phyloP scores from a whole-genome alignment of 2,797 vertebrate genomes.

The Sardinella longiceps region DNA sequence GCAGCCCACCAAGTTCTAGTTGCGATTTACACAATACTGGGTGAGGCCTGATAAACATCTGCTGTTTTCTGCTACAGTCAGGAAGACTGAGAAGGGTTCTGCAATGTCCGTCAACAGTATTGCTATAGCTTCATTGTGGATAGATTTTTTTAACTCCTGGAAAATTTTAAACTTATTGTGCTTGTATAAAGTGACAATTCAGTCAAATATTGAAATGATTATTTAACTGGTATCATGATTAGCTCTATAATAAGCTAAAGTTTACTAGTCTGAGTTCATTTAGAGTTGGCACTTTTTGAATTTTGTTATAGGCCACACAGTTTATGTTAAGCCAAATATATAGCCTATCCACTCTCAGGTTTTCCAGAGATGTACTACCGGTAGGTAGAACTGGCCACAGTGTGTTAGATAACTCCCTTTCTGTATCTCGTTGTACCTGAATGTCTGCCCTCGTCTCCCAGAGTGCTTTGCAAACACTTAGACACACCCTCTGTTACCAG shows the following conservation, averaged over 20 bases:
- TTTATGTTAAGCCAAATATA: background rate
- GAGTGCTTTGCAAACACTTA: conserved; percentile 11
- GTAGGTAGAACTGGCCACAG: no score
- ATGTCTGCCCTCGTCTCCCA: background rate
- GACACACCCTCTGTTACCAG: conserved; percentile 12
- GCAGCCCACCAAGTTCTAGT: background rate
- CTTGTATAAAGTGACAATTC: background rate
- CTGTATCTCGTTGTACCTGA: background rate
- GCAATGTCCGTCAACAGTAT: no score
- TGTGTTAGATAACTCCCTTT: background rate
- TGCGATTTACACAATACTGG: background rate
- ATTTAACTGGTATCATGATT: no score
- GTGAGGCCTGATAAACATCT: conserved; percentile 15
- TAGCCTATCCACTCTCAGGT: background rate
- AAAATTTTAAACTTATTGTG: background rate
- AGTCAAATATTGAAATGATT: no score
- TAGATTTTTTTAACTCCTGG: background rate
- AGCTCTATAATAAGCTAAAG: background rate
- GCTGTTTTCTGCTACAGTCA: background rate
- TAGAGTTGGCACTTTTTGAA: background rate
- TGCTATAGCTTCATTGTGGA: background rate
- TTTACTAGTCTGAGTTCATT: no score
- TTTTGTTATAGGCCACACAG: background rate
- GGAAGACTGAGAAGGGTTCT: background rate
- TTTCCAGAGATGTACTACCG: background rate